These are phyloP conservation scores for Drosophila ficusphila DNA, from an alignment of 1,140 invertebrate genomes.

Conservation along the genomic window DNA sequence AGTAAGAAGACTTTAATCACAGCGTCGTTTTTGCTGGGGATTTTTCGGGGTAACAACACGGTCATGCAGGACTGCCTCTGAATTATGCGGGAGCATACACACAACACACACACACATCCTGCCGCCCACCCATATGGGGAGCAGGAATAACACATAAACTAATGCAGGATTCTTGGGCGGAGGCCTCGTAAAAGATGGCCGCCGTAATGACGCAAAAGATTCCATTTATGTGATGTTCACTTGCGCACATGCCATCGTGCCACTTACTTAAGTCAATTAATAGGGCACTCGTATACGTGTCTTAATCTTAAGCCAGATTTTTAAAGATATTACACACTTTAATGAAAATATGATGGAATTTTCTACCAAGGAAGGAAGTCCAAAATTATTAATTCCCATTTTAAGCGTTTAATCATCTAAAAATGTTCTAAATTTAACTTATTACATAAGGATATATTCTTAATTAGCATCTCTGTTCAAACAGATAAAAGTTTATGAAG, in stretches of 20 bases:
- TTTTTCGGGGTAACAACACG: background rate
- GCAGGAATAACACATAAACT: slow-evolving; percentile 27
- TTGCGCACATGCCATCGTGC: slow-evolving; percentile 1
- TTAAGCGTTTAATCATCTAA: too few relatives aligned
- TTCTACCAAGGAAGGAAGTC: too few relatives aligned
- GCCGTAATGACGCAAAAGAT: slow-evolving; percentile 32
- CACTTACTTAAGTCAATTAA: slow-evolving; percentile 2
- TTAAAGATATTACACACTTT: too few relatives aligned
- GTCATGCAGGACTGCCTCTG: slow-evolving; percentile 18
- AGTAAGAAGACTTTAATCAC: slow-evolving; percentile 35
- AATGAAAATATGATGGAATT: too few relatives aligned
- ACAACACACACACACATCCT: slow-evolving; percentile 9
- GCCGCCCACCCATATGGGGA: background rate
- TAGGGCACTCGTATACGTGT: background rate
- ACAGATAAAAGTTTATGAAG: too few relatives aligned
- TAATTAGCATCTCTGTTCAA: too few relatives aligned
- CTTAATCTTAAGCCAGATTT: background rate
- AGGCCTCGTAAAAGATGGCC: slow-evolving; percentile 23
- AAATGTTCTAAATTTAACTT: too few relatives aligned
- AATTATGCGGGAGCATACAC: slow-evolving; percentile 32
- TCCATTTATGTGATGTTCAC: slow-evolving; percentile 5
- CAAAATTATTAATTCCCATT: too few relatives aligned
- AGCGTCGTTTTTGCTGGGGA: slow-evolving; percentile 12
- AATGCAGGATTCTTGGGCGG: slow-evolving; percentile 31
- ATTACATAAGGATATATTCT: too few relatives aligned